Base-by-base conservation (phyloP, 92 coral and sea anemone species). In the Galaxea fascicularis region DNA sequence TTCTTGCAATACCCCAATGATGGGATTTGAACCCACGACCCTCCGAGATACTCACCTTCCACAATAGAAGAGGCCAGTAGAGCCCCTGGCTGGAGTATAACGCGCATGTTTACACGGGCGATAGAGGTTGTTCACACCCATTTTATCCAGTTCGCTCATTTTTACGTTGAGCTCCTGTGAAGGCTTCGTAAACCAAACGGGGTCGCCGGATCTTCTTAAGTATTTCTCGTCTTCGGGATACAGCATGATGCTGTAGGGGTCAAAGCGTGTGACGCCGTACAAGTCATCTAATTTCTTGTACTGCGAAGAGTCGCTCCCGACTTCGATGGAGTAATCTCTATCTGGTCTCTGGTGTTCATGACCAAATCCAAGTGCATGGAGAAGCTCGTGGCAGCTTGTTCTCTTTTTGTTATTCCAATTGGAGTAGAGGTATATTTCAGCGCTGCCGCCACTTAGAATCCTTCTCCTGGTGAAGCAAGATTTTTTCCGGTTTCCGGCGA, bases 341-440 rank as follows among this genome's bases (percentile, higher is more conserved):
- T 85, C 89, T 13, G 52, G 58, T 35, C 89, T 59, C 29, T 53
- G 82, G 71, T 83, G 80, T 4, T 82, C 82, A 62, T 86, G 90
- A 26, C 74, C 73, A 49, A 86, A 58, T 3, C 30, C 13, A 25
- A 12, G 69, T 0, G 31, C 15, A 52, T 52, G 20, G 20, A 1
- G 58, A 52, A 17, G 15, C 15, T 52, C 58, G 20, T 52, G 58
- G 58, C 58, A 52, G 29, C 75, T 70, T 28, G 70, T 65, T 28
- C 44, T 27, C 70, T 65, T 65, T 28, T 27, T 65, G 0, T 27
- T 16, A 0, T 10, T 11, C 4, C 20, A 12, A 18, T 13, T 44
- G 14, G 39, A 10, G 13, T 28, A 12, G 3, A 70, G 75, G 57
- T 70, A 45, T 17, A 70, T 70, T 41, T 68, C 53, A 35, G 53